Evolutionary conservation across 2,888 invertebrate genomes (phyloP).

Genomic region (Trachelus troglodyta): DNA sequence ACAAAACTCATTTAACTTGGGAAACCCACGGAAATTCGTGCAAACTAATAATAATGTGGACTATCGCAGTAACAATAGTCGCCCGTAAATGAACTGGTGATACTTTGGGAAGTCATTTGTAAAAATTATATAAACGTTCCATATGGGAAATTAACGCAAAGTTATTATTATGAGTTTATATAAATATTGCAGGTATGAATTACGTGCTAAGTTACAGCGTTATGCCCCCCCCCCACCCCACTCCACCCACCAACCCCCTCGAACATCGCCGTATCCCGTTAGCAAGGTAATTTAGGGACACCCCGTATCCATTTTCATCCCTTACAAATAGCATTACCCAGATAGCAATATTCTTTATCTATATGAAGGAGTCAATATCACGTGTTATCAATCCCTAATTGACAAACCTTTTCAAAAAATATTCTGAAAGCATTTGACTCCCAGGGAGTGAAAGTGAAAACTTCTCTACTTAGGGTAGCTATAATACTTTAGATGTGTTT

Average conservation of each 20-base stretch:
- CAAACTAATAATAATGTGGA: neutral
- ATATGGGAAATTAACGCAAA: neutral
- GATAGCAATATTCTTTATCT: neutral
- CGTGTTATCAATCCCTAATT: neutral
- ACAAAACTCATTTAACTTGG: neutral
- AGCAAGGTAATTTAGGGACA: too few relatives aligned
- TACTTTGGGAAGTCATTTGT: neutral
- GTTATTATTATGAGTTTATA: neutral
- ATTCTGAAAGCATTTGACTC: neutral
- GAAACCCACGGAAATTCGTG: neutral
- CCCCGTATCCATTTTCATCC: neutral
- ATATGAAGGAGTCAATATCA: neutral
- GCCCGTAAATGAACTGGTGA: neutral
- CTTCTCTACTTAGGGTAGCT: neutral
- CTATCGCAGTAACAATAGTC: neutral
- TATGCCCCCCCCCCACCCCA: too few relatives aligned
- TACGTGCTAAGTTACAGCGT: neutral
- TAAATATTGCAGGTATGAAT: neutral
- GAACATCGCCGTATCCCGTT: too few relatives aligned
- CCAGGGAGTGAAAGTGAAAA: neutral
- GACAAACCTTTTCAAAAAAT: neutral
- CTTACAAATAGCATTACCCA: neutral
- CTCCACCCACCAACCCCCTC: too few relatives aligned
- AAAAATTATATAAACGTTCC: neutral
- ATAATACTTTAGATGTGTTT: neutral